Evolutionary conservation across 1,140 invertebrate genomes (phyloP), one percentile per base, ranked within the genome.

Genomic region (Drosophila guanche): DNA sequence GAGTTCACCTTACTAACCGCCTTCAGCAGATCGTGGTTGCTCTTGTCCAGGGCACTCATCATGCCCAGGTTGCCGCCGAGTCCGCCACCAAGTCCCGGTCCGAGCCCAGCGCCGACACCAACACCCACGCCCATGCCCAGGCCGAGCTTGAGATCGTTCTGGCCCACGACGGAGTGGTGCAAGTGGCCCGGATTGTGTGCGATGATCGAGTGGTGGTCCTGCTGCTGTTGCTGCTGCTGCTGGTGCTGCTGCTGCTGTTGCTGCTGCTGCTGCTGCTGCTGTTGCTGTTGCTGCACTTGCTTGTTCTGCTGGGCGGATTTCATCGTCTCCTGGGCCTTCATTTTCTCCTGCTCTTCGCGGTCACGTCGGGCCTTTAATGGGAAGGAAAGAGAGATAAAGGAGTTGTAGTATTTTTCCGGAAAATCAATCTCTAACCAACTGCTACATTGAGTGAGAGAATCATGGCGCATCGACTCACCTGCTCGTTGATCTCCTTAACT

Each of bases 401-500:
- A 6, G 16, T 20, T 25, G 58, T 50, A 47, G 57, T 41, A 10
- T 47, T 42, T 33, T 6, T n/a, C 33, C 12, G 10, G 10, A 10
- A 3, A 10, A 8, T 10, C 29, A 4, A 1, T 33, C 29, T 33
- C 29, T 10, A 8, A 3, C 29, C 29, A 7, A 33, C 8, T 33
- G 29, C 8, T 8, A 2, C 14, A 45, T 45, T 37, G 37, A 16
- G 37, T 2, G n/a, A 5, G 12, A 51, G 51, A 47, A 55, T 61
- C 60, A 40, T 37, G 60, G 7, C 5, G 3, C 8, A n/a, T n/a
- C 23, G 37, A 59, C 74, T 68, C 65, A 91, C 97, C 91, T 98
- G 97, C 90, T 98, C 97, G 93, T 98, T 98, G 85, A 98, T 98
- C 92, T 98, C 97, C 90, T 98, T 98, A 8, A 98, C 97, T 10